Evolutionary conservation across 2,797 vertebrate genomes (phyloP), one percentile per base, ranked within the genome.

Genomic region (Atherinosoma microstoma): DNA sequence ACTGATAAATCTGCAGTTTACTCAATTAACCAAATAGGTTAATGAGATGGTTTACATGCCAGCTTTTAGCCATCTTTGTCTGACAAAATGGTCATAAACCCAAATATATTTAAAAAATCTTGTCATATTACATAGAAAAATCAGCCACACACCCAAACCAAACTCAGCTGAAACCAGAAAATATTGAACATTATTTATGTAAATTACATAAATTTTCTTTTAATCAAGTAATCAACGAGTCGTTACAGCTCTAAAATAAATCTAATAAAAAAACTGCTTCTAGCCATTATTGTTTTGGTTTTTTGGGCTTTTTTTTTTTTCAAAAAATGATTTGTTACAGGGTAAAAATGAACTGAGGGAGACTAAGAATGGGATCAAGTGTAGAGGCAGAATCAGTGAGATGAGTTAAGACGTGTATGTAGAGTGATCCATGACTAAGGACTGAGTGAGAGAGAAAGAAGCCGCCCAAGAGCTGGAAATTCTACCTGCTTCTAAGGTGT

Each of bases 351-450:
- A n/a, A 22, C 2, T 6, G 18, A 20, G 18, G 61, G 68, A 63
- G 79, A 66, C 78, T 47, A 1, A 42, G 60, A 58, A 61, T 59
- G 35, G 76, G 68, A 72, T 80, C 38, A 78, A 81, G 65, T 34
- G 64, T 24, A 85, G 82, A 51, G 71, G 84, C 80, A 76, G 45
- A 80, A 57, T 51, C 75, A 61, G 38, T 18, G 53, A 62, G 74
- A 68, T 69, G 84, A 81, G 82, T 81, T 77, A 84, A 84, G 81
- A 73, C 84, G 77, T 59, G 80, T 79, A 64, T 58, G 75, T 67
- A 70, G 64, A 76, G 40, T 85, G 62, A 85, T 61, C 61, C 70
- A 83, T 91, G 89, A 91, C 80, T 89, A 87, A 90, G 80, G 80
- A 67, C 58, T 49, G 71, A 88, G 83, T 67, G 64, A 78, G 86